Evolutionary conservation across 2,797 vertebrate genomes (phyloP).

Genomic region (Pseudochirops corinnae): DNA sequence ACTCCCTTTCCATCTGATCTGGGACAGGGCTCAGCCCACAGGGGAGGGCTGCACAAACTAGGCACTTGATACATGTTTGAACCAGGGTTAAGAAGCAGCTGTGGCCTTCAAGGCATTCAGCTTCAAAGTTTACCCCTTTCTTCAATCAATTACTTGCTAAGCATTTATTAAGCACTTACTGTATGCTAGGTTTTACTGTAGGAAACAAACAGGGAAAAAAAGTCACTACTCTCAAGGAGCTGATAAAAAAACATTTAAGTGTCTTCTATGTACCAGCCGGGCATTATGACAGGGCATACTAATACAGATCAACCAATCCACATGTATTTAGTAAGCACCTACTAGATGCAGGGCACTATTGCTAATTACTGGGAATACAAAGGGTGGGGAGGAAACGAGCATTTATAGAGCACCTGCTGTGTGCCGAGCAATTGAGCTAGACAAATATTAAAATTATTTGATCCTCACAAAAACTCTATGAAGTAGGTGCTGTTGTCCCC

Average conservation of each 20-base stretch:
- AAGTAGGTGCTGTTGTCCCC: neutral
- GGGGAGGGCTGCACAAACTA: neutral
- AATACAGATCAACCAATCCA: neutral
- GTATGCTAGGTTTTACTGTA: neutral
- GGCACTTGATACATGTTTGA: neutral
- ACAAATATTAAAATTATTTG: neutral
- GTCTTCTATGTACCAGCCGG: neutral
- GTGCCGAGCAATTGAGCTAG: neutral
- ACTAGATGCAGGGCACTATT: neutral
- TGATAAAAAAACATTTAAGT: neutral
- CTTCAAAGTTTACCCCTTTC: neutral
- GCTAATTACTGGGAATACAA: neutral
- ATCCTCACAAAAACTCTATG: neutral
- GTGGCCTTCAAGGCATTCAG: neutral
- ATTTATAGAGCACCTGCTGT: neutral
- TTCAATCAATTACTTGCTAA: neutral
- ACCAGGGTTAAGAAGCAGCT: neutral
- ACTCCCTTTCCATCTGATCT: neutral
- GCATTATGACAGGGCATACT: neutral
- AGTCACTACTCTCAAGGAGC: neutral
- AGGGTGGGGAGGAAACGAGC: too few relatives aligned
- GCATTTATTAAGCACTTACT: neutral
- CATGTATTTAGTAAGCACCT: constrained; percentile 10
- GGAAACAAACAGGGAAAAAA: neutral
- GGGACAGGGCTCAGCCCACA: too few relatives aligned